Evolutionary conservation across 2,113 vertebrate species (phyloP).

Genomic region (Gymnobelideus leadbeateri): DNA sequence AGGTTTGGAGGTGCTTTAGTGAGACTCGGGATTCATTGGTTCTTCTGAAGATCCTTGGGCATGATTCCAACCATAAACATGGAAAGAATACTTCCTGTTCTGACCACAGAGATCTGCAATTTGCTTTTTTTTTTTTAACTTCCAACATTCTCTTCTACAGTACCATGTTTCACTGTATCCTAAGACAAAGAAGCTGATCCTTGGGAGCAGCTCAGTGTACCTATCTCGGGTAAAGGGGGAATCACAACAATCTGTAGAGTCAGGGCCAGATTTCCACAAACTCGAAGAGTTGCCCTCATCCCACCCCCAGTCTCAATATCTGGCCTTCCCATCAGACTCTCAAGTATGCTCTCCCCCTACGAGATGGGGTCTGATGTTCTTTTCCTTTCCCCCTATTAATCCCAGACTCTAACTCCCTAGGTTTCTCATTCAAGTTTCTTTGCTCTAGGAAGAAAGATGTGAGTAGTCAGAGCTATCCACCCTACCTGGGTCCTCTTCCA

Average conservation of each 20-base stretch:
- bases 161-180: no score
- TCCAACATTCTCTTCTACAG: no score
- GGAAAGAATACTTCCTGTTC: no score
- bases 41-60: not conserved
- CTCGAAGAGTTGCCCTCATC: no score
- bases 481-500: conserved; percentile 82
- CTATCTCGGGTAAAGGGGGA: no score
- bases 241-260: no score
- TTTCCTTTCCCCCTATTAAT: not conserved
- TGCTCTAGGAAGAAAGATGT: conserved; percentile 76
- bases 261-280: no score
- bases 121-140: no score
- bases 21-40: not conserved
- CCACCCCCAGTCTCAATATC: no score
- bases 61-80: not conserved
- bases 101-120: no score
- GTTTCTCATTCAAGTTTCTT: fast-evolving
- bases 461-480: conserved; percentile 73
- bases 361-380: not conserved
- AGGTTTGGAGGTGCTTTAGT: not conserved
- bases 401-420: not conserved
- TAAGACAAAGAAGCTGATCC: no score
- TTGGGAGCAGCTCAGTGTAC: no score
- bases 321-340: not conserved
- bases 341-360: not conserved